Conservation (phyloP, 2,113 vertebrate species). For the Phylloscopus whistleri region DNA sequence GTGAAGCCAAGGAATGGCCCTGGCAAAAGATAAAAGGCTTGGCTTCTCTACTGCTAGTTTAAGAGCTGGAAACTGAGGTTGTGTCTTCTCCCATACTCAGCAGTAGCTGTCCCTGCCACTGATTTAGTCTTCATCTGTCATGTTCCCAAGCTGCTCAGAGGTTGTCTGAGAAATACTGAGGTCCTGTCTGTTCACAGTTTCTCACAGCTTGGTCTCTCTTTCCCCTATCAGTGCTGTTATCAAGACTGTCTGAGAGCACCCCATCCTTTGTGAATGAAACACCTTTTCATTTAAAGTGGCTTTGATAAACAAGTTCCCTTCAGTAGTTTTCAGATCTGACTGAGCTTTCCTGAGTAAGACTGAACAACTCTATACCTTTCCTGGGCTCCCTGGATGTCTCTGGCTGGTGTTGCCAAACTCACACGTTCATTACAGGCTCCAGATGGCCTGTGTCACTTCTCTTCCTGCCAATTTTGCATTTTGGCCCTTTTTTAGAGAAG, state of each 20-base stretch:
- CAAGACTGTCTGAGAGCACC: not conserved
- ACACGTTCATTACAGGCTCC: not conserved
- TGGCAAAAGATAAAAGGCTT: not conserved
- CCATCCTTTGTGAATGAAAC: not conserved
- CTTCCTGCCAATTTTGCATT: rapidly evolving
- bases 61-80: not conserved
- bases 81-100: not conserved
- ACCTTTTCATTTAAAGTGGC: not conserved
- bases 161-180: not conserved
- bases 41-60: not conserved
- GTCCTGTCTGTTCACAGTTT: not conserved
- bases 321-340: not conserved
- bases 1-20: not conserved
- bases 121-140: not conserved
- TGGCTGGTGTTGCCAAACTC: not conserved
- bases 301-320: not conserved
- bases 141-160: not conserved
- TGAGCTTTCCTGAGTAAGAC: not conserved
- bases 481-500: not conserved
- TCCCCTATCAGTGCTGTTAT: not conserved
- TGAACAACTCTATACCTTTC: not conserved
- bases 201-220: not conserved
- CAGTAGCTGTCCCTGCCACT: not conserved
- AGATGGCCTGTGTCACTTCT: not conserved
- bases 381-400: not conserved